Percentiles rank a stretch among this genome's conserved stretches.
Evolutionary conservation across 2,888 invertebrate genomes (phyloP).

Genomic region (Fabriciana adippe): DNA sequence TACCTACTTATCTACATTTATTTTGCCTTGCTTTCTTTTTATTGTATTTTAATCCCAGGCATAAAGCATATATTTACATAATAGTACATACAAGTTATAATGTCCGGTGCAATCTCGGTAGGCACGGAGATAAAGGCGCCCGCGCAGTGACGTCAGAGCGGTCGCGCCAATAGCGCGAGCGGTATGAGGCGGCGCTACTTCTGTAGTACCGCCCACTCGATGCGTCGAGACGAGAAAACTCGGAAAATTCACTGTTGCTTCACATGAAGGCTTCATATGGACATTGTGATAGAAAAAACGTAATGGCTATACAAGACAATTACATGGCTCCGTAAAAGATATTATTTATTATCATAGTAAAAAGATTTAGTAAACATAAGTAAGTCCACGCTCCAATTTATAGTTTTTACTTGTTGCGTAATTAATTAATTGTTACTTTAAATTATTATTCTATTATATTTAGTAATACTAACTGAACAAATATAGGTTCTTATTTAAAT

Average conservation of each 20-base stretch:
- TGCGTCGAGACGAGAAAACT: slow-evolving; percentile 57
- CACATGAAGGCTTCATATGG: slow-evolving; percentile 2
- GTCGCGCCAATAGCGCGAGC: slow-evolving; percentile 68
- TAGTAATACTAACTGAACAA: too few relatives aligned
- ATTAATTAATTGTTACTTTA: too few relatives aligned
- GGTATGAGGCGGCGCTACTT: slow-evolving; percentile 67
- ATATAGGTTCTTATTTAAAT: too few relatives aligned
- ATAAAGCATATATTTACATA: slow-evolving; percentile 2
- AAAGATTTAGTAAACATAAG: neutral
- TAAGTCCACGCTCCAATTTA: neutral
- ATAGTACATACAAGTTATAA: slow-evolving; percentile 21
- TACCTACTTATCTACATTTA: too few relatives aligned
- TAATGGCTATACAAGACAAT: neutral
- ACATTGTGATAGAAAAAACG: neutral
- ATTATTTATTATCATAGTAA: neutral
- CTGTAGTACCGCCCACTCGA: slow-evolving; percentile 68
- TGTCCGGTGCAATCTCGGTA: slow-evolving; percentile 46
- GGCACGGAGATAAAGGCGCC: slow-evolving; percentile 50
- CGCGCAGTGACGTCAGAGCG: slow-evolving; percentile 75
- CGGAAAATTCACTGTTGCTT: slow-evolving; percentile 55
- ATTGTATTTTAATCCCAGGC: too few relatives aligned
- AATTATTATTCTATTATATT: too few relatives aligned
- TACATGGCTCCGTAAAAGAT: neutral
- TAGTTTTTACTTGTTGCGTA: too few relatives aligned
- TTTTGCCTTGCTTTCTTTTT: too few relatives aligned